Percentiles rank a stretch among this genome's conserved stretches.
phyloP scores from a whole-genome alignment of 2,888 invertebrate genomes.

The Pachliopta kotzebuea region DNA sequence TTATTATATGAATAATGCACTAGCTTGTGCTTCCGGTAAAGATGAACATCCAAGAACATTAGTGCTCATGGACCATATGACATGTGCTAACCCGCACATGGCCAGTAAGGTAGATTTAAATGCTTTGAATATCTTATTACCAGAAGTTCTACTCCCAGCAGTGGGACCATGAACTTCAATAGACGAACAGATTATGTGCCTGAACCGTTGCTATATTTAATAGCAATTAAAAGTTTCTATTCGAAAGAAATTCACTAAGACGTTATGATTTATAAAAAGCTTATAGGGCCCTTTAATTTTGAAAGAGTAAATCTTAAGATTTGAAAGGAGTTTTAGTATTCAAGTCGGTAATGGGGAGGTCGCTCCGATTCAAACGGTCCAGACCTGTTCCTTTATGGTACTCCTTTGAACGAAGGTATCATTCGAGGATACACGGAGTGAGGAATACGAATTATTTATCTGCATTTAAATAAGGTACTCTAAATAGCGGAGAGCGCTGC shows the following conservation, averaged over 20 bases:
- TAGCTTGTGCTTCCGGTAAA: no score
- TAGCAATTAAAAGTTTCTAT: constrained; percentile 1
- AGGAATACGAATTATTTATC: constrained; percentile 3
- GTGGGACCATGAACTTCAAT: no score
- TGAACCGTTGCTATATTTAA: no score
- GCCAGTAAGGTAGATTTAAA: no score
- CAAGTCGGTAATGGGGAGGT: constrained; percentile 13
- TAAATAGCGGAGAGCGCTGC: constrained; percentile 2
- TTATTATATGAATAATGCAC: no score
- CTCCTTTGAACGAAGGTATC: constrained; percentile 1
- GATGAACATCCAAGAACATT: no score
- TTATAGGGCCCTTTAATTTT: constrained; percentile 10
- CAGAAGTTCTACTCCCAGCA: no score
- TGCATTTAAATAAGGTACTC: not conserved
- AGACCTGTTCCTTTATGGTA: constrained; percentile 10
- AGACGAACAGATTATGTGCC: no score
- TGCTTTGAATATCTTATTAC: no score
- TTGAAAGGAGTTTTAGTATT: constrained; percentile 7
- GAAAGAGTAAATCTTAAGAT: constrained; percentile 14
- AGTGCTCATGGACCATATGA: no score
- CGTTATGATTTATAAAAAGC: not conserved
- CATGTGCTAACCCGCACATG: no score
- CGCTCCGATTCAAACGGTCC: constrained; percentile 1
- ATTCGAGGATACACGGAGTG: constrained; percentile 8
- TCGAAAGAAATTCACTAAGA: not conserved